phyloP scores from a whole-genome alignment of 2,888 invertebrate genomes.

The Ptychoptera contaminata region DNA sequence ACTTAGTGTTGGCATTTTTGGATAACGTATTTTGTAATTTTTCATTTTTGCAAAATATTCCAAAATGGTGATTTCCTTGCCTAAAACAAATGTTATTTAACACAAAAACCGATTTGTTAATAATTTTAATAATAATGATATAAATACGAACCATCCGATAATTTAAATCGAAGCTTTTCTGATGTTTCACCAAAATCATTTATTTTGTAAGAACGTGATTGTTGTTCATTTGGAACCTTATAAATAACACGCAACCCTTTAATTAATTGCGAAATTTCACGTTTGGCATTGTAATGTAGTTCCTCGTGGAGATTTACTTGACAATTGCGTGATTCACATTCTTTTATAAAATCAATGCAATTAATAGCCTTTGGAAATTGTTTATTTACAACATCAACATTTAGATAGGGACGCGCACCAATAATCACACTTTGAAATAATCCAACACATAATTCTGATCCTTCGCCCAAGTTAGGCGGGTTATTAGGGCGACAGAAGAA shows the following conservation, averaged over 20 bases:
- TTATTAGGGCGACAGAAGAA: conserved; percentile 46
- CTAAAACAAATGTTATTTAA: conserved; percentile 8
- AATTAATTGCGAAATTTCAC: conserved; percentile 12
- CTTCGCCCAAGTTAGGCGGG: conserved; percentile 45
- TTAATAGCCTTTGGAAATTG: conserved; percentile 47
- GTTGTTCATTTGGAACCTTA: conserved; percentile 15
- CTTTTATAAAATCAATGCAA: conserved; percentile 32
- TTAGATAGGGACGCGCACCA: conserved; percentile 75
- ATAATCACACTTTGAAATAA: conserved; percentile 84
- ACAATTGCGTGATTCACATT: conserved; percentile 3
- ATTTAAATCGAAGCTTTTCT: conserved; percentile 22
- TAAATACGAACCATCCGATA: conserved; percentile 10
- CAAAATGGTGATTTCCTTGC: conserved; percentile 28
- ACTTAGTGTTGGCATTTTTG: conserved; percentile 68
- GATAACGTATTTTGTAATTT: conserved; percentile 34
- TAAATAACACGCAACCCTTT: conserved; percentile 21
- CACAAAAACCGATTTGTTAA: not conserved
- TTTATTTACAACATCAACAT: conserved; percentile 80
- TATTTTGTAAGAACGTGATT: conserved; percentile 18
- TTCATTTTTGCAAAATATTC: conserved; percentile 9
- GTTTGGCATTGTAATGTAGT: not conserved
- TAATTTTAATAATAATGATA: not conserved
- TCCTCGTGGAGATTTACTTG: not conserved
- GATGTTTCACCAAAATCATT: conserved; percentile 21
- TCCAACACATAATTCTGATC: conserved; percentile 84